These are phyloP conservation scores for Luscinia luscinia DNA, from an alignment of 2,797 vertebrate genomes.

Conservation along the genomic window DNA sequence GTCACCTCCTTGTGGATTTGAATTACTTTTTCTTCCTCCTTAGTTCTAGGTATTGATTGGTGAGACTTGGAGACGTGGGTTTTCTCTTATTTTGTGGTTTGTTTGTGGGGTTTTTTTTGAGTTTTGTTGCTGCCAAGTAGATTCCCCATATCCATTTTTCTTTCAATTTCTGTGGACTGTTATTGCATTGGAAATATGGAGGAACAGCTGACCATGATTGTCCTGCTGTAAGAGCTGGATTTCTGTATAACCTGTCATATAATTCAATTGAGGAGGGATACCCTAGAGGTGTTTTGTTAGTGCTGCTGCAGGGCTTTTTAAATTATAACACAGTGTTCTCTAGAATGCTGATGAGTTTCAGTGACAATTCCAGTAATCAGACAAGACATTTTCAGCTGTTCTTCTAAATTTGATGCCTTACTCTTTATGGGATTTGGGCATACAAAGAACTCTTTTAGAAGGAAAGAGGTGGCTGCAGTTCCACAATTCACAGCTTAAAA, in stretches of 20 bases:
- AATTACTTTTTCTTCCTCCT: not conserved
- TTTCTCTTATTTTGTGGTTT: not conserved
- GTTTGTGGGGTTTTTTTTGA: not conserved
- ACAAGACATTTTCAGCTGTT: constrained; percentile 5
- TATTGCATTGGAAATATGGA: not conserved
- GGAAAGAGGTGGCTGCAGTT: not conserved
- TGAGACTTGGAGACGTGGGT: not conserved
- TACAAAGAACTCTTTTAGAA: not conserved
- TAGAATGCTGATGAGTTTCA: not conserved
- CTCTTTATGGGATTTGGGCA: not conserved
- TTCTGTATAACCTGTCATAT: not conserved
- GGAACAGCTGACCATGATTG: not conserved
- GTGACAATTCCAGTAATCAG: not conserved
- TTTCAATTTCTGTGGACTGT: not conserved
- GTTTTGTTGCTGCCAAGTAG: not conserved
- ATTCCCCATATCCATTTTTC: not conserved
- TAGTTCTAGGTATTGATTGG: not conserved
- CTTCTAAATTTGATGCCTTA: not conserved
- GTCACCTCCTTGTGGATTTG: not conserved
- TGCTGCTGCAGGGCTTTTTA: not conserved
- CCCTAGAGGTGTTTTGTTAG: not conserved
- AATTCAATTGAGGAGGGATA: not conserved
- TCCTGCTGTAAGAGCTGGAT: not conserved
- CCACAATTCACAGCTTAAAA: not conserved
- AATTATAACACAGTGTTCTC: not conserved